phyloP scores from a whole-genome alignment of 2,797 vertebrate genomes.

The Tadarida brasiliensis region DNA sequence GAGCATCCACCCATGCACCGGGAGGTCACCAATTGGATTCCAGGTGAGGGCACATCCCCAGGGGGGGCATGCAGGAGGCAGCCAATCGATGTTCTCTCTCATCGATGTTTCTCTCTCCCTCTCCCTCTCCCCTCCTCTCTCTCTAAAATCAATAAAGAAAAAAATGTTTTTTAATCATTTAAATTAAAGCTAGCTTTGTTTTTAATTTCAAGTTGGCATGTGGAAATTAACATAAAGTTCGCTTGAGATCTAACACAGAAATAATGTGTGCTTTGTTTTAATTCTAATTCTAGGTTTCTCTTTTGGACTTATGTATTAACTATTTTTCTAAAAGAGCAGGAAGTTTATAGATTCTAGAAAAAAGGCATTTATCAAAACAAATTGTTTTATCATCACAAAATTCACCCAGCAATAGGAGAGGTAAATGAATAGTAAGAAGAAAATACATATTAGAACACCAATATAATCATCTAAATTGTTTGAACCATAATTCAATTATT shows the following conservation, averaged over 20 bases:
- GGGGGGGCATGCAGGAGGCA: too few relatives aligned
- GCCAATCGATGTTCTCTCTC: too few relatives aligned
- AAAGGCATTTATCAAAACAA: background rate
- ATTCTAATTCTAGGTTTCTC: background rate
- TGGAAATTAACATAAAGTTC: conserved; percentile 35
- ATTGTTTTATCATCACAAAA: background rate
- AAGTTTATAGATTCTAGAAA: background rate
- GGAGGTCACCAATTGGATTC: too few relatives aligned
- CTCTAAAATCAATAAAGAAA: too few relatives aligned
- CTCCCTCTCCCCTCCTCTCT: too few relatives aligned
- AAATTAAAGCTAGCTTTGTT: background rate
- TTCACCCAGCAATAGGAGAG: background rate
- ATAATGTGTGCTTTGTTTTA: background rate
- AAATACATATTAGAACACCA: background rate
- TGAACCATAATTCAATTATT: background rate
- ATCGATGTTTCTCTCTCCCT: too few relatives aligned
- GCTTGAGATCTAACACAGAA: background rate
- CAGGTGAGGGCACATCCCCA: too few relatives aligned
- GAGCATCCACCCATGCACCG: too few relatives aligned
- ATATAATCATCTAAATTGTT: background rate
- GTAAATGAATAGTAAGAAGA: background rate
- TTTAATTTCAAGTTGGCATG: background rate
- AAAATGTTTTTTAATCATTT: too few relatives aligned
- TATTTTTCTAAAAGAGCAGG: background rate
- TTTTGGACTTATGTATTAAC: background rate